Percentiles rank a stretch among this genome's conserved stretches.
Evolutionary conservation across 1,140 invertebrate species (phyloP).

Genomic region (Macrotrachela quadricornifera): DNA sequence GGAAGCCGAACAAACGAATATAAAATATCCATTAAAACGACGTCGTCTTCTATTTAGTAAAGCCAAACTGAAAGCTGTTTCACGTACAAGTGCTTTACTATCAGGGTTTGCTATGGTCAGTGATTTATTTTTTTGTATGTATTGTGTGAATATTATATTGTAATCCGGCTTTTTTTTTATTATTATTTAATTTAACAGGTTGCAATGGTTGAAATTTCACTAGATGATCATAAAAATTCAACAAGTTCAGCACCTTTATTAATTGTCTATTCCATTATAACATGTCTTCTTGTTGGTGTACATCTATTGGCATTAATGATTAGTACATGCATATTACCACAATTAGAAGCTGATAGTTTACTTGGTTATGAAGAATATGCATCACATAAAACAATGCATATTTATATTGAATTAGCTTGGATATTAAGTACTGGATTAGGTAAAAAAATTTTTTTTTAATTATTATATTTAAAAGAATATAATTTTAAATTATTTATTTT

Average conservation of each 20-base stretch:
- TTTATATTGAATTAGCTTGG: conserved; percentile 89
- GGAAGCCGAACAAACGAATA: too few relatives aligned
- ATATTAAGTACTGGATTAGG: conserved; percentile 69
- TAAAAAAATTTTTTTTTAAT: too few relatives aligned
- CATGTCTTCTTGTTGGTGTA: conserved; percentile 10
- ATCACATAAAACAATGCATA: conserved; percentile 32
- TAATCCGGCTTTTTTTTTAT: neutral
- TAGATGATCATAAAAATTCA: conserved; percentile 4
- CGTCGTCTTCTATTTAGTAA: neutral
- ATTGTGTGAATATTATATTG: neutral
- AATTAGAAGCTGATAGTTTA: conserved; percentile 7
- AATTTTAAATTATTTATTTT: too few relatives aligned
- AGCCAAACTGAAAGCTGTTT: conserved; percentile 12
- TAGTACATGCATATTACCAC: conserved; percentile 11
- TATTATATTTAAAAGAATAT: too few relatives aligned
- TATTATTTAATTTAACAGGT: too few relatives aligned
- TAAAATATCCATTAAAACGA: too few relatives aligned
- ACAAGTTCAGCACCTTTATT: too few relatives aligned
- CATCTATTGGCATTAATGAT: conserved; percentile 11
- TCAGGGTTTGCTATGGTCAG: conserved; percentile 12
- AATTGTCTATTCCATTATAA: conserved; percentile 8
- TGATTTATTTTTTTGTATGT: neutral
- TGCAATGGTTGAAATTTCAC: conserved; percentile 7
- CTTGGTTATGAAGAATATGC: too few relatives aligned
- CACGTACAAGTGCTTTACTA: conserved; percentile 10